phyloP scores from a whole-genome alignment of 2,888 invertebrate genomes.

The Teinopalpus imperialis region DNA sequence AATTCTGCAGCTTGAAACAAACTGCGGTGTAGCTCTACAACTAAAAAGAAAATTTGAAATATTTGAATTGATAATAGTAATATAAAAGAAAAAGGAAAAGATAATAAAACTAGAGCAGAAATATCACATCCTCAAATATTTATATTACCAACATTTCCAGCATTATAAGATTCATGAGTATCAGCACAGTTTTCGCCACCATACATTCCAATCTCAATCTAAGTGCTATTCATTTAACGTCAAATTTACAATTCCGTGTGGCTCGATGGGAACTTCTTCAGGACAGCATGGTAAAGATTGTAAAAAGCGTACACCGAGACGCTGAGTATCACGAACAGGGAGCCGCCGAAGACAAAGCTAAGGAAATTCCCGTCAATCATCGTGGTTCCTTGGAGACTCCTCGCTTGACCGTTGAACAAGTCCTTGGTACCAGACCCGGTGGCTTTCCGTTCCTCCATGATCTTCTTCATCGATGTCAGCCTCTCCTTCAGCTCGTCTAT shows the following conservation, averaged over 20 bases:
- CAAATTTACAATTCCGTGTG: conserved; percentile 88
- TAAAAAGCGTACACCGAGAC: conserved; percentile 94
- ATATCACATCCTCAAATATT: conserved; percentile 30
- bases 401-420: conserved; percentile 70
- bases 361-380: conserved; percentile 92
- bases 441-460: conserved; percentile 88
- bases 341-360: conserved; percentile 91
- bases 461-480: conserved; percentile 89
- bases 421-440: conserved; percentile 72
- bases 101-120: conserved; percentile 18
- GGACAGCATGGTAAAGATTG: conserved; percentile 89
- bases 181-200: conserved; percentile 13
- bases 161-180: neutral
- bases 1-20: too few relatives aligned
- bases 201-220: conserved; percentile 32
- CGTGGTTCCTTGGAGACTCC: conserved; percentile 76
- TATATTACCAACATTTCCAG: conserved; percentile 13
- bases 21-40: too few relatives aligned
- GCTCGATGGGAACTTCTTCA: conserved; percentile 90
- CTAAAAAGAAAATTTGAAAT: too few relatives aligned
- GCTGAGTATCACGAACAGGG: conserved; percentile 88
- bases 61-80: too few relatives aligned
- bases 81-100: too few relatives aligned
- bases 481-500: conserved; percentile 91
- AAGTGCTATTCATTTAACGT: conserved; percentile 31